Evolutionary conservation across 2,797 vertebrate species (phyloP).

Genomic region (Crotalus adamanteus): DNA sequence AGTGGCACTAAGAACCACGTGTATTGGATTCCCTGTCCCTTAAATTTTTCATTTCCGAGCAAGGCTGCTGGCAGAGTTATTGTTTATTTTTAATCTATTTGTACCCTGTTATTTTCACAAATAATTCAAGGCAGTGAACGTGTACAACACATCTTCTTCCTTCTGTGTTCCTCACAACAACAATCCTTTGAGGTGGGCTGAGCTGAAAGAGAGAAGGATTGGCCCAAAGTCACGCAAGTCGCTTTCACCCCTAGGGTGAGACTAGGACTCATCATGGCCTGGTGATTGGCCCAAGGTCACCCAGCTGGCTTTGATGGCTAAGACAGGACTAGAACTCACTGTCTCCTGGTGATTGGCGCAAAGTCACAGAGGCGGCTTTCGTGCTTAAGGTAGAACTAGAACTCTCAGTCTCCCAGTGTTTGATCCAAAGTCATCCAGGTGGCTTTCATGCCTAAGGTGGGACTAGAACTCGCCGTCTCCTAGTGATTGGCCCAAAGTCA

Average conservation of each 20-base stretch:
- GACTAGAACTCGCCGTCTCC: no score
- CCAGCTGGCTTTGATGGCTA: fast-evolving
- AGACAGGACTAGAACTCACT: background rate
- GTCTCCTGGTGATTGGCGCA: fast-evolving
- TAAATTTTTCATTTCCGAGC: background rate
- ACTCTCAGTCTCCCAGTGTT: background rate
- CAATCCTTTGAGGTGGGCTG: background rate
- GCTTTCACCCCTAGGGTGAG: background rate
- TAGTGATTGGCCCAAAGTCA: no score
- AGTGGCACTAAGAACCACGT: background rate
- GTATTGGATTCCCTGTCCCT: background rate
- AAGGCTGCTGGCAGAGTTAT: background rate
- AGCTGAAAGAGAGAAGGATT: background rate
- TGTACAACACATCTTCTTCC: background rate
- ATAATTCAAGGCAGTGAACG: background rate
- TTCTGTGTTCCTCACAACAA: background rate
- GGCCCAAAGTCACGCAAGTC: background rate
- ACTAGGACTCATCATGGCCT: background rate
- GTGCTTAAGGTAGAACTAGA: background rate
- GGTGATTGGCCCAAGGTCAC: background rate
- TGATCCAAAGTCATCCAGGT: no score
- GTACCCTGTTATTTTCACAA: background rate
- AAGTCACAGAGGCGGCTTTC: background rate
- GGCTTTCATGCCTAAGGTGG: fast-evolving
- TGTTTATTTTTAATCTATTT: background rate